Conservation (phyloP, 2,888 invertebrate genomes). For the Cotesia congregata region DNA sequence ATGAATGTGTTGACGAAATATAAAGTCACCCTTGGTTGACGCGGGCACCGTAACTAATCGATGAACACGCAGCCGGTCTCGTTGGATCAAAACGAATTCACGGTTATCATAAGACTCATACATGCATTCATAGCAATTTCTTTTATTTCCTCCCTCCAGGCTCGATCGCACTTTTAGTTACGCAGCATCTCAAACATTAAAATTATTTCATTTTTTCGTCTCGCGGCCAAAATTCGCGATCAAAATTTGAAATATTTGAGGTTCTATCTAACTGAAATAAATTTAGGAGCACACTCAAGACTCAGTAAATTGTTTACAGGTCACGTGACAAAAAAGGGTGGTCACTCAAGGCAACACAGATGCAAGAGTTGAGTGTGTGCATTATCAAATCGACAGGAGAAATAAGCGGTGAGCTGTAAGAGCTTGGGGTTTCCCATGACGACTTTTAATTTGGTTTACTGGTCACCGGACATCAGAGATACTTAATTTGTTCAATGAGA, state of each 20-base stretch:
- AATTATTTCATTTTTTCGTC: not conserved
- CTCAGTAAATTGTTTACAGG: conserved; percentile 59
- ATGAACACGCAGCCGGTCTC: conserved; percentile 65
- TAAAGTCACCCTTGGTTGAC: conserved; percentile 56
- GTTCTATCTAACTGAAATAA: too few species aligned
- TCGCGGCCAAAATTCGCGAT: not conserved
- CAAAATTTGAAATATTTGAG: too few species aligned
- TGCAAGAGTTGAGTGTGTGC: conserved; percentile 47
- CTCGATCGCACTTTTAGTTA: conserved; percentile 8
- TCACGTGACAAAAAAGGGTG: conserved; percentile 59
- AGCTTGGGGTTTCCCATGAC: conserved; percentile 68
- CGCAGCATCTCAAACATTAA: conserved; percentile 26
- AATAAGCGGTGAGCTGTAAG: conserved; percentile 62
- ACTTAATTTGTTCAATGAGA: not conserved
- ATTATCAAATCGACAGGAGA: conserved; percentile 41
- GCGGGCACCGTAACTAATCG: conserved; percentile 69
- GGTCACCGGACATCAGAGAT: conserved; percentile 16
- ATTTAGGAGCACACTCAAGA: not conserved
- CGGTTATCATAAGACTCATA: conserved; percentile 42
- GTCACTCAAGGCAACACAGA: conserved; percentile 48
- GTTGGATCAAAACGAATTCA: conserved; percentile 57
- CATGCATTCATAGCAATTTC: conserved; percentile 5
- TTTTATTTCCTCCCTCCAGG: not conserved
- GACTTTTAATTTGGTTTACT: conserved; percentile 61
- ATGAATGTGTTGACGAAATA: conserved; percentile 36